Evolutionary conservation across 2,113 vertebrate genomes (phyloP).

Genomic region (Micronycteris hirsuta): DNA sequence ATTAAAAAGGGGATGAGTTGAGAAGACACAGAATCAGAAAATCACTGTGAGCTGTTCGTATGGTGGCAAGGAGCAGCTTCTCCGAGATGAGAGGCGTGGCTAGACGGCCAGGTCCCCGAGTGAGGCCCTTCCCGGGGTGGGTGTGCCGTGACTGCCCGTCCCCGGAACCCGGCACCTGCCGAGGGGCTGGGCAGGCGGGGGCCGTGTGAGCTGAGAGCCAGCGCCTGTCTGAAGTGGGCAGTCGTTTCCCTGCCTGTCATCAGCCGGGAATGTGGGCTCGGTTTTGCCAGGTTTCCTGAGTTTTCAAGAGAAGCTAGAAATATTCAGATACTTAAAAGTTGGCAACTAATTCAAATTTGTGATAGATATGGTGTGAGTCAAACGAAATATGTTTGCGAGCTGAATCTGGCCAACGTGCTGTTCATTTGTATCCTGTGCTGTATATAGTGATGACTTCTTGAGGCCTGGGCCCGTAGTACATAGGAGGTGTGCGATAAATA

Average conservation of each 20-base stretch:
- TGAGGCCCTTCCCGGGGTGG: background rate
- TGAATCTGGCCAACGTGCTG: background rate
- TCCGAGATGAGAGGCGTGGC: background rate
- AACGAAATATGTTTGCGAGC: background rate
- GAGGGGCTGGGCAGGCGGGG: background rate
- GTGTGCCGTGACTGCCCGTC: background rate
- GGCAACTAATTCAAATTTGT: conserved; percentile 42
- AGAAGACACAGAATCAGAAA: background rate
- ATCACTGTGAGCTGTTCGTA: background rate
- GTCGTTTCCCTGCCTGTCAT: background rate
- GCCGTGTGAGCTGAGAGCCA: background rate
- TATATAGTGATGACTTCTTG: background rate
- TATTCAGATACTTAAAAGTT: conserved; percentile 43
- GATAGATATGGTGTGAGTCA: conserved; percentile 34
- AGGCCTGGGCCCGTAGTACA: background rate
- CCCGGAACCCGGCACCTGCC: background rate
- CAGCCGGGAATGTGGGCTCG: background rate
- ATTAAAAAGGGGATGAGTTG: background rate
- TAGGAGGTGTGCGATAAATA: background rate
- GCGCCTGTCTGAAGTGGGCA: background rate
- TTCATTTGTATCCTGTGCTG: background rate
- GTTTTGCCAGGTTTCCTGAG: conserved; percentile 46
- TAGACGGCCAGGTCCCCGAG: background rate
- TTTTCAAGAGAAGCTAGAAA: conserved; percentile 60
- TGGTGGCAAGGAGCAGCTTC: background rate